Conservation (phyloP, 2,797 vertebrate species). For the Apodemus agrarius region DNA sequence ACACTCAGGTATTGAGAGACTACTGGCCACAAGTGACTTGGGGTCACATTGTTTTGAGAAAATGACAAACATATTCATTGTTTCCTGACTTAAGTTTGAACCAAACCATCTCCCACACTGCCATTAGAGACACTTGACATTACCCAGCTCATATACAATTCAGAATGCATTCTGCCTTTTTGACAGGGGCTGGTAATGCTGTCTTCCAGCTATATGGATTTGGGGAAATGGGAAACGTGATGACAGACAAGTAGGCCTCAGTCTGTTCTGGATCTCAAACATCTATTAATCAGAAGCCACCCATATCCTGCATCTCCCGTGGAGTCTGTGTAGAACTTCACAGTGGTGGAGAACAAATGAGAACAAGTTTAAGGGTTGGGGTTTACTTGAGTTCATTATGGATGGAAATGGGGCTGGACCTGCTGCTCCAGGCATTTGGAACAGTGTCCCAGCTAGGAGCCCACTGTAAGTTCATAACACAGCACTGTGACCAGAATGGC, state of each 20-base stretch:
- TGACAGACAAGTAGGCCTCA: conserved; percentile 35
- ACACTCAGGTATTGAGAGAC: conserved; percentile 21
- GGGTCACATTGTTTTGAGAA: conserved; percentile 54
- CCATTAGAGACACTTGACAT: conserved; percentile 67
- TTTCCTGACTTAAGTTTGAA: conserved; percentile 71
- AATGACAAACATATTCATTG: conserved; percentile 72
- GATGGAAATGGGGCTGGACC: conserved; percentile 5
- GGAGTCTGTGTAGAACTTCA: neutral
- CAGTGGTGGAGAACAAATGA: neutral
- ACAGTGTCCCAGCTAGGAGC: neutral
- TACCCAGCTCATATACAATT: conserved; percentile 42
- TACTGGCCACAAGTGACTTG: conserved; percentile 52
- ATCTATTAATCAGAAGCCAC: neutral
- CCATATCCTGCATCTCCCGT: neutral
- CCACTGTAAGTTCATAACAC: conserved; percentile 21
- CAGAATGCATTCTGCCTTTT: conserved; percentile 61
- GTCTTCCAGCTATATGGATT: conserved; percentile 30
- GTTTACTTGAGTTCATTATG: neutral
- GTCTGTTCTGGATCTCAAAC: conserved; percentile 43
- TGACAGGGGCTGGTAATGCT: conserved; percentile 44
- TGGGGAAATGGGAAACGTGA: conserved; percentile 30
- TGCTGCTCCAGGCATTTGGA: conserved; percentile 28
- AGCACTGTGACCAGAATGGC: neutral
- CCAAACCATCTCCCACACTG: conserved; percentile 62
- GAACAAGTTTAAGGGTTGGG: neutral